These are phyloP conservation scores for Drosophila insularis DNA, from an alignment of 1,140 invertebrate species.

Conservation along the genomic window DNA sequence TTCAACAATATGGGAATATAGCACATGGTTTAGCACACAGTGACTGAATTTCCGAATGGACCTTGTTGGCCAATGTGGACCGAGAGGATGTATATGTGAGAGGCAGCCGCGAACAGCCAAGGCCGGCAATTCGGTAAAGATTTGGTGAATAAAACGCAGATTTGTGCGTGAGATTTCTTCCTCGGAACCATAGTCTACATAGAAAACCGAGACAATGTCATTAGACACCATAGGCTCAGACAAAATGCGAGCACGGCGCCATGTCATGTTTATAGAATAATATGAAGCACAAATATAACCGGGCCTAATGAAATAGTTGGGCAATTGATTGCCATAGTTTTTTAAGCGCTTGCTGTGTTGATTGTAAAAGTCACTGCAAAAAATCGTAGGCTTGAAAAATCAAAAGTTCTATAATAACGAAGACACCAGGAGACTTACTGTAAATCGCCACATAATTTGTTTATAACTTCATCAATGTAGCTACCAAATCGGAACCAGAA, in stretches of 20 bases:
- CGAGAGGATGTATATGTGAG: slow-evolving; percentile 40
- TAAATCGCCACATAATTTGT: neutral
- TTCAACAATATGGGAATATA: slow-evolving; percentile 22
- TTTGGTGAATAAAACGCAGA: slow-evolving; percentile 14
- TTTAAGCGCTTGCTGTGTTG: fast-evolving
- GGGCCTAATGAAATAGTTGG: slow-evolving; percentile 13
- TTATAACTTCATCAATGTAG: neutral
- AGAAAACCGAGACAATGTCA: slow-evolving; percentile 17
- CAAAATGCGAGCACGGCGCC: slow-evolving; percentile 39
- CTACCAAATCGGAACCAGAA: slow-evolving; percentile 48
- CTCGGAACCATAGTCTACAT: slow-evolving; percentile 38
- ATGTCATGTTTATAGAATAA: neutral
- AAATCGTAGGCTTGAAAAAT: neutral
- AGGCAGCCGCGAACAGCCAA: slow-evolving; percentile 38
- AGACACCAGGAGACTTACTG: slow-evolving; percentile 21
- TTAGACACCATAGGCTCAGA: neutral
- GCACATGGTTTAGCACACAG: fast-evolving
- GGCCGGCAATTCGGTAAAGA: neutral
- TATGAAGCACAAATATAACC: slow-evolving; percentile 33
- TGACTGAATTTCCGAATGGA: neutral
- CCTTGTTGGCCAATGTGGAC: slow-evolving; percentile 25
- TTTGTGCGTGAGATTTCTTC: neutral
- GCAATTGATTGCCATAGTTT: neutral
- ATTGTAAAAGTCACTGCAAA: slow-evolving; percentile 14
- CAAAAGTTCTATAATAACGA: no score